Evolutionary conservation across 2,113 vertebrate genomes (phyloP).

Genomic region (Psilopsiagon aymara): DNA sequence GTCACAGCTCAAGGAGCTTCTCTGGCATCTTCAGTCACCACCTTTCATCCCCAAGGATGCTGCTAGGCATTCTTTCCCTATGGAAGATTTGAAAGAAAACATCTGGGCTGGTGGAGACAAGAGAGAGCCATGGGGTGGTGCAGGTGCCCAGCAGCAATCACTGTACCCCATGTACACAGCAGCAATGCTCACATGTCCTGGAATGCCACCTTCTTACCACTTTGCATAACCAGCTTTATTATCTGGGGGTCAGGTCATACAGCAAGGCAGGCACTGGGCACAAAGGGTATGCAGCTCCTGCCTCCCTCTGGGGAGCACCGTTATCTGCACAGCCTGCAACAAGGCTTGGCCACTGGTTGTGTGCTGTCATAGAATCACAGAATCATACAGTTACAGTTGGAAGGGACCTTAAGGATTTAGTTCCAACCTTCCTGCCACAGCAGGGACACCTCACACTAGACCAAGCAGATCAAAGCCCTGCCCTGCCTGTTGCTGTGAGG

Average conservation of each 20-base stretch:
- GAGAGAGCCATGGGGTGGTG: neutral
- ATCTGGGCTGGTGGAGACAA: neutral
- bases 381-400: neutral
- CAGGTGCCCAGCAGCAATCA: neutral
- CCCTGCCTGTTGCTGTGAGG: neutral
- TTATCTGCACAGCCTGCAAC: neutral
- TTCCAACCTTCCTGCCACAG: neutral
- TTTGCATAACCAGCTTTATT: neutral
- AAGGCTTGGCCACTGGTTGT: neutral
- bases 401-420: neutral
- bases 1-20: neutral
- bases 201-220: neutral
- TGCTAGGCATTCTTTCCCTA: neutral
- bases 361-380: neutral
- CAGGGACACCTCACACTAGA: neutral
- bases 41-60: neutral
- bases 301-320: neutral
- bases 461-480: neutral
- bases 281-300: neutral
- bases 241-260: neutral
- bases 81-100: neutral
- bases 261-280: neutral
- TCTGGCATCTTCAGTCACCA: neutral
- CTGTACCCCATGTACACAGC: neutral
- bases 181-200: neutral